Conservation (phyloP, 2,888 invertebrate species). For the Polia nebulosa region DNA sequence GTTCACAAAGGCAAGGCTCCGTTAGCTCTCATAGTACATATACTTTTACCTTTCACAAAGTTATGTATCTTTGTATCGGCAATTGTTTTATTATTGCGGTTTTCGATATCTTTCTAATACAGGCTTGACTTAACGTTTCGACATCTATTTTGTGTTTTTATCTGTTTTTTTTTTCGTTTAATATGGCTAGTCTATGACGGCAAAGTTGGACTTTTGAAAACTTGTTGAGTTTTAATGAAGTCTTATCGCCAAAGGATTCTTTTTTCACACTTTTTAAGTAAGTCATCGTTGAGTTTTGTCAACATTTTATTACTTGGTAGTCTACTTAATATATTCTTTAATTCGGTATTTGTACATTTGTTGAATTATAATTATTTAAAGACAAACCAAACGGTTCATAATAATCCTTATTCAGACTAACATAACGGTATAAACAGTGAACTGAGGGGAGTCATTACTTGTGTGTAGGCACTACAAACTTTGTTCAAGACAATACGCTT, state of each 20-base stretch:
- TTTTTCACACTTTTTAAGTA: slow-evolving; percentile 39
- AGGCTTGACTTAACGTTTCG: neutral
- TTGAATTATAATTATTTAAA: slow-evolving; percentile 19
- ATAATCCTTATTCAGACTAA: slow-evolving; percentile 21
- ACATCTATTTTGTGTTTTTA: slow-evolving; percentile 11
- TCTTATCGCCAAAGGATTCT: slow-evolving; percentile 20
- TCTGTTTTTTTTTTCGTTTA: slow-evolving; percentile 10
- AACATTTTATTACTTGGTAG: slow-evolving; percentile 18
- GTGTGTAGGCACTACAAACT: slow-evolving; percentile 36
- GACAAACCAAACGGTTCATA: slow-evolving; percentile 5
- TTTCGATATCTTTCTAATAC: slow-evolving; percentile 34
- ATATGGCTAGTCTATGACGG: neutral
- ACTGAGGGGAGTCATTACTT: slow-evolving; percentile 26
- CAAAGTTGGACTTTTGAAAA: slow-evolving; percentile 38
- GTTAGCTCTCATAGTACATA: slow-evolving; percentile 68
- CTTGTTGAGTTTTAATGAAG: slow-evolving; percentile 43
- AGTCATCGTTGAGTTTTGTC: slow-evolving; percentile 13
- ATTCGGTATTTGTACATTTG: slow-evolving; percentile 2
- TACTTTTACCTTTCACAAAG: slow-evolving; percentile 75
- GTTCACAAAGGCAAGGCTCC: slow-evolving; percentile 86
- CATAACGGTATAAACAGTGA: slow-evolving; percentile 32
- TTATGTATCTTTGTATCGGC: slow-evolving; percentile 65
- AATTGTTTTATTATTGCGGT: slow-evolving; percentile 62
- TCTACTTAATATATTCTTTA: neutral
- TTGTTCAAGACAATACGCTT: slow-evolving; percentile 45